phyloP scores from a whole-genome alignment of 2,888 invertebrate species.

The Phasia obesa region DNA sequence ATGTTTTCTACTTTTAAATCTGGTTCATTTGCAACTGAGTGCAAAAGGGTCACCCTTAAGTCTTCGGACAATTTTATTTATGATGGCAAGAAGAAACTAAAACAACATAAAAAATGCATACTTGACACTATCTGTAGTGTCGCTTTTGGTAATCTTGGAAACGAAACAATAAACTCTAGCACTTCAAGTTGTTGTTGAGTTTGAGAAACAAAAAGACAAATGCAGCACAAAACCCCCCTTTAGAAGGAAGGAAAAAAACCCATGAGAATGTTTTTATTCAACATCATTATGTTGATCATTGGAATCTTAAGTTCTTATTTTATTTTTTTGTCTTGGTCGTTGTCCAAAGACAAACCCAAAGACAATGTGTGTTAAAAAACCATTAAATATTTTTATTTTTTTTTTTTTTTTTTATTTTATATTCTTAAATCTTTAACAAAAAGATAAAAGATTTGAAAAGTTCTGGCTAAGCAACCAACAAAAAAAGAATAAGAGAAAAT shows the following conservation, averaged over 20 bases:
- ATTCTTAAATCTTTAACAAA: conserved; percentile 14
- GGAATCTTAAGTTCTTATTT: conserved; percentile 3
- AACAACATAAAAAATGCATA: conserved; percentile 56
- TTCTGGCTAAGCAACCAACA: conserved; percentile 41
- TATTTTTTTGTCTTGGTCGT: conserved; percentile 24
- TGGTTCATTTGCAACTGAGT: neutral
- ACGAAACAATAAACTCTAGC: conserved; percentile 20
- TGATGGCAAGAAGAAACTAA: conserved; percentile 51
- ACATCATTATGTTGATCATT: conserved; percentile 27
- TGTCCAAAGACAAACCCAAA: conserved; percentile 56
- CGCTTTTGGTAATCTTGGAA: conserved; percentile 63
- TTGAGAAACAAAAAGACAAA: conserved; percentile 14
- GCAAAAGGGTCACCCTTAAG: conserved; percentile 6
- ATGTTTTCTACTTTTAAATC: neutral
- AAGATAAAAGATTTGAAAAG: conserved; percentile 29
- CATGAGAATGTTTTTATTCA: conserved; percentile 64
- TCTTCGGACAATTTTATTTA: conserved; percentile 64
- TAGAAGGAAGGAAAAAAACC: conserved; percentile 8
- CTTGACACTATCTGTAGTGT: conserved; percentile 69
- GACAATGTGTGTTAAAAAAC: conserved; percentile 63
- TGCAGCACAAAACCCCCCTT: conserved; percentile 24
- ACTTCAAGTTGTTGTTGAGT: conserved; percentile 5
- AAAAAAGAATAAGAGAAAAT: conserved; percentile 61
- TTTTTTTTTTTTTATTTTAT: conserved; percentile 18
- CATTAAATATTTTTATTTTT: conserved; percentile 52